These are phyloP conservation scores for Phragmatobia fuliginosa DNA, from an alignment of 2,888 invertebrate genomes.

Conservation along the genomic window DNA sequence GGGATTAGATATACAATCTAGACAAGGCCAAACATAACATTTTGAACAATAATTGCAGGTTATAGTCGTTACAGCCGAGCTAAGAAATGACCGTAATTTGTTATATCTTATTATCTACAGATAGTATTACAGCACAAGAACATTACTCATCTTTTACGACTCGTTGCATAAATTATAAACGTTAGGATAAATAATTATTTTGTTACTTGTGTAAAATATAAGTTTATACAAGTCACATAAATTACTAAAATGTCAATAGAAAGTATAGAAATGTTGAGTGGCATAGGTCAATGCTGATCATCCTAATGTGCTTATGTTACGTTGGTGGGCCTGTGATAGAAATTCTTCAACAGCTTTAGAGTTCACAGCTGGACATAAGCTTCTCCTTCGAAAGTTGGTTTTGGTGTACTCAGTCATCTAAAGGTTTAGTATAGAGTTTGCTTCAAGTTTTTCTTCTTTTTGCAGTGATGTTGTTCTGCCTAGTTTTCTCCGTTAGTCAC, in stretches of 20 bases:
- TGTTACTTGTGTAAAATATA: not conserved
- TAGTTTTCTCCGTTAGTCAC: no score
- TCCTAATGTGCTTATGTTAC: no score
- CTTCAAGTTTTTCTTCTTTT: no score
- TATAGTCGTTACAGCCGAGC: constrained; percentile 19
- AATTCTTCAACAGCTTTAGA: no score
- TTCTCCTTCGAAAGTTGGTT: no score
- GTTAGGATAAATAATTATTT: not conserved
- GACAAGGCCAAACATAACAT: constrained; percentile 36
- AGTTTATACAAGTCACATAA: not conserved
- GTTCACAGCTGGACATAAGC: no score
- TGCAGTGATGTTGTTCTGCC: no score
- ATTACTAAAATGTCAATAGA: not conserved
- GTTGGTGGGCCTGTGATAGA: no score
- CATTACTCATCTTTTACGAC: constrained; percentile 14
- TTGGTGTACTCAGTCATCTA: no score
- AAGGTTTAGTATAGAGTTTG: no score
- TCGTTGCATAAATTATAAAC: not conserved
- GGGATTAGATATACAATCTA: constrained; percentile 38
- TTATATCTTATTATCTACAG: constrained; percentile 27
- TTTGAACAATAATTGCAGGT: constrained; percentile 38
- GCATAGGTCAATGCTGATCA: no score
- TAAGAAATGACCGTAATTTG: constrained; percentile 37
- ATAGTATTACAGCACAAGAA: constrained; percentile 15
- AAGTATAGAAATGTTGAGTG: no score